phyloP scores from a whole-genome alignment of 2,113 vertebrate genomes.

The Plectropomus leopardus region DNA sequence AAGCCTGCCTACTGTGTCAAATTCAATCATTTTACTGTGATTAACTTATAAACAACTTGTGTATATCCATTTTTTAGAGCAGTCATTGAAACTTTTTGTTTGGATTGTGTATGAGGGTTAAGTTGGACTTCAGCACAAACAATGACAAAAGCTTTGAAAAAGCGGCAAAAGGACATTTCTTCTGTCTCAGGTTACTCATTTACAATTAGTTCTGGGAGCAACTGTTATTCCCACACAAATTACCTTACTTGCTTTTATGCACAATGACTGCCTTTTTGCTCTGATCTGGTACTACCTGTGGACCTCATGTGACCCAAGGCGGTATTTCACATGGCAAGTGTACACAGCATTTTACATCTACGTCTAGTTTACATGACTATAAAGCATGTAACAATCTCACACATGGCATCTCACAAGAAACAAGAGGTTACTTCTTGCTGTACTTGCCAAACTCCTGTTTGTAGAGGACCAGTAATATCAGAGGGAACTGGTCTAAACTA shows the following conservation, averaged over 20 bases:
- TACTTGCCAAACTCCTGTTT: background rate
- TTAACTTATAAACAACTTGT: background rate
- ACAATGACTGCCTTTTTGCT: background rate
- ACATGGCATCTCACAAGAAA: constrained; percentile 12
- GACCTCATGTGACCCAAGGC: constrained; percentile 1
- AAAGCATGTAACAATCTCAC: constrained; percentile 7
- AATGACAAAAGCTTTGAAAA: background rate
- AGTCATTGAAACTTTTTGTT: too few relatives aligned
- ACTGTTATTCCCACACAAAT: background rate
- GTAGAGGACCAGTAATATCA: background rate
- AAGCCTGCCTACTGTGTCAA: too few relatives aligned
- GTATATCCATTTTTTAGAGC: too few relatives aligned
- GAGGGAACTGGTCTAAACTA: background rate
- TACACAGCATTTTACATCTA: too few relatives aligned
- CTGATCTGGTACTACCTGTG: background rate
- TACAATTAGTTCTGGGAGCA: background rate
- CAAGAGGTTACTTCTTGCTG: constrained; percentile 11
- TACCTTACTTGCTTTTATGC: background rate
- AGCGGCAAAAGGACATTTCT: background rate
- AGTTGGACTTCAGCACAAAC: background rate
- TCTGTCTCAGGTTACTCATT: too few relatives aligned
- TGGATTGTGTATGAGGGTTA: background rate
- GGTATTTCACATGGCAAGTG: background rate
- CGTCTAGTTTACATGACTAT: too few relatives aligned
- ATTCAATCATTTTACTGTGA: background rate